phyloP scores from a whole-genome alignment of 2,888 invertebrate species.

The Tenthredo amoena region DNA sequence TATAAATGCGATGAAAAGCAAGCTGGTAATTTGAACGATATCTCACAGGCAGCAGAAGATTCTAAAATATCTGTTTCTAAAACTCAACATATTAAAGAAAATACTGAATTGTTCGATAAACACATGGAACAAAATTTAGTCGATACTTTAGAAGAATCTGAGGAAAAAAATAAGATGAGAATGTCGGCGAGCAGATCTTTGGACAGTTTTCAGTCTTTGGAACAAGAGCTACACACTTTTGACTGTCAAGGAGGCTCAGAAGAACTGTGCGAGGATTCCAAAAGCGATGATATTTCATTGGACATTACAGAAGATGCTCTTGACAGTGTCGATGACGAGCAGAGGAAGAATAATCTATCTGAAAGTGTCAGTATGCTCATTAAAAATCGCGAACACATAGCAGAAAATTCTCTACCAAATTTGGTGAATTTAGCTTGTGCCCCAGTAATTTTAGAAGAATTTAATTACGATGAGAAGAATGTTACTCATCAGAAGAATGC shows the following conservation, averaged over 20 bases:
- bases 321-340: slow-evolving; percentile 53
- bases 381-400: neutral
- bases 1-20: slow-evolving; percentile 39
- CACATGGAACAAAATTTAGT: slow-evolving; percentile 74
- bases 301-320: slow-evolving; percentile 66
- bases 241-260: slow-evolving; percentile 78
- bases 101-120: slow-evolving; percentile 72
- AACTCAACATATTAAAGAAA: slow-evolving; percentile 62
- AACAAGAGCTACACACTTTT: slow-evolving; percentile 75
- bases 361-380: neutral
- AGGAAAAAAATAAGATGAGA: slow-evolving; percentile 69
- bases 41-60: neutral
- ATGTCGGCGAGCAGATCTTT: slow-evolving; percentile 74
- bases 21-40: slow-evolving; percentile 35
- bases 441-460: slow-evolving; percentile 25
- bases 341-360: neutral
- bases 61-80: slow-evolving; percentile 49
- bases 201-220: slow-evolving; percentile 72
- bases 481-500: neutral
- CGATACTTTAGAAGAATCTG: slow-evolving; percentile 72
- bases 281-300: slow-evolving; percentile 65
- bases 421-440: neutral
- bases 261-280: slow-evolving; percentile 73
- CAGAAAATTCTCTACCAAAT: slow-evolving; percentile 16
- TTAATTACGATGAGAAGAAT: neutral